These are phyloP conservation scores for Beroe forskalii DNA, from an alignment of 37 sponge, comb jelly and placozoan genomes.

Conservation along the genomic window DNA sequence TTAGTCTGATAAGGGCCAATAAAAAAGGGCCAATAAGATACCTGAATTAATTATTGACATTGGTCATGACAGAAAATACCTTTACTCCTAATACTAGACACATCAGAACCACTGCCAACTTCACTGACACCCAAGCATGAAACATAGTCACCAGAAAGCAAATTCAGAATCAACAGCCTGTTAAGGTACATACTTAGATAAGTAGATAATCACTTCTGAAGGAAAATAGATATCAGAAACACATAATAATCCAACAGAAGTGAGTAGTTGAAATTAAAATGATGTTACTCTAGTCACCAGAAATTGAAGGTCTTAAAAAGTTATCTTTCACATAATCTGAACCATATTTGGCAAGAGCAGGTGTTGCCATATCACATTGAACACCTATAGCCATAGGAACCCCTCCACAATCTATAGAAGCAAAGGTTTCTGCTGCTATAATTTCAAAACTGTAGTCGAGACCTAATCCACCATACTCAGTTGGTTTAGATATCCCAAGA, in stretches of 20 bases:
- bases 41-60: too few species aligned
- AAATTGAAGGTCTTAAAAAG: slow-evolving; percentile 86
- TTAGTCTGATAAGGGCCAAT: too few species aligned
- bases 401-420: slow-evolving; percentile 74
- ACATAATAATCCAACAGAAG: too few species aligned
- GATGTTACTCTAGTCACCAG: too few species aligned
- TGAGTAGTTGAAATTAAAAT: too few species aligned
- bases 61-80: too few species aligned
- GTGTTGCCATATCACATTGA: slow-evolving; percentile 95
- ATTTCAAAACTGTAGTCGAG: slow-evolving; percentile 83
- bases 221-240: too few species aligned
- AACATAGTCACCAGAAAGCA: slow-evolving; percentile 75
- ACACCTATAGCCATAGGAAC: slow-evolving; percentile 98
- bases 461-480: slow-evolving; percentile 89
- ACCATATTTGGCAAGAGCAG: slow-evolving; percentile 87
- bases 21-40: too few species aligned
- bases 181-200: too few species aligned
- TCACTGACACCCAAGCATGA: slow-evolving; percentile 95
- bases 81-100: slow-evolving; percentile 88
- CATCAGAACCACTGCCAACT: slow-evolving; percentile 91
- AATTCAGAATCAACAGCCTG: too few species aligned
- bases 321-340: slow-evolving; percentile 80
- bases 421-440: slow-evolving; percentile 89
- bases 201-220: too few species aligned
- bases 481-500: slow-evolving; percentile 80